Conservation (phyloP, 2,113 vertebrate species). For the Rhinoptilus africanus region DNA sequence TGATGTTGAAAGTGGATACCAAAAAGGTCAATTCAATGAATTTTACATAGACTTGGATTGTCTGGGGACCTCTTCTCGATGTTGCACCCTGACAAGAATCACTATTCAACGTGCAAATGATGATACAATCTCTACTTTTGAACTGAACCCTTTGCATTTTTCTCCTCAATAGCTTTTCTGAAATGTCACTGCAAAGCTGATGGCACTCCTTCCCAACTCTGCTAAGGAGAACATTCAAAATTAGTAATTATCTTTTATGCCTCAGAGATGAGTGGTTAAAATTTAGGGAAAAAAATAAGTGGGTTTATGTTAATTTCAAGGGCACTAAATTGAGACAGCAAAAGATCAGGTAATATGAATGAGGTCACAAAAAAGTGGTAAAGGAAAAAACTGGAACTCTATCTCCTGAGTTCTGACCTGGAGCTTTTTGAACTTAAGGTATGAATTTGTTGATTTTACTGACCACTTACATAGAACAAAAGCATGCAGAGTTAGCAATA, state of each 20-base stretch:
- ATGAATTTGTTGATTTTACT: background rate
- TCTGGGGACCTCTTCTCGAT: background rate
- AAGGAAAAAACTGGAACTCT: background rate
- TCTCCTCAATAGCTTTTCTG: background rate
- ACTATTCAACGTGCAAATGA: background rate
- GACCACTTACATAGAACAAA: background rate
- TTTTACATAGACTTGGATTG: background rate
- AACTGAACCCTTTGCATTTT: background rate
- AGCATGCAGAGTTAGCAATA: fast-evolving
- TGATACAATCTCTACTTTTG: background rate
- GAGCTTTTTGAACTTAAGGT: background rate
- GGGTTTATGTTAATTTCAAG: background rate
- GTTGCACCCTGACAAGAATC: background rate
- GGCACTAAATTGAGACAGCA: background rate
- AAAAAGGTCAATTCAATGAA: background rate
- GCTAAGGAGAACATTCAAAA: background rate
- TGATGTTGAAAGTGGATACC: background rate
- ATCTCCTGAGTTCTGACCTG: background rate
- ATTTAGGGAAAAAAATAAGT: background rate
- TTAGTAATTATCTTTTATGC: background rate
- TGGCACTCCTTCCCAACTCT: background rate
- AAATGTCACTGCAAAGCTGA: background rate
- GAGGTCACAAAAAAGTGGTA: background rate
- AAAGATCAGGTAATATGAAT: background rate
- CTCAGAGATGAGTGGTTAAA: background rate